Percentiles rank a stretch among this genome's conserved stretches.
These are phyloP conservation scores for Anguilla marmorata DNA, from an alignment of 2,797 vertebrate species.

Conservation along the genomic window DNA sequence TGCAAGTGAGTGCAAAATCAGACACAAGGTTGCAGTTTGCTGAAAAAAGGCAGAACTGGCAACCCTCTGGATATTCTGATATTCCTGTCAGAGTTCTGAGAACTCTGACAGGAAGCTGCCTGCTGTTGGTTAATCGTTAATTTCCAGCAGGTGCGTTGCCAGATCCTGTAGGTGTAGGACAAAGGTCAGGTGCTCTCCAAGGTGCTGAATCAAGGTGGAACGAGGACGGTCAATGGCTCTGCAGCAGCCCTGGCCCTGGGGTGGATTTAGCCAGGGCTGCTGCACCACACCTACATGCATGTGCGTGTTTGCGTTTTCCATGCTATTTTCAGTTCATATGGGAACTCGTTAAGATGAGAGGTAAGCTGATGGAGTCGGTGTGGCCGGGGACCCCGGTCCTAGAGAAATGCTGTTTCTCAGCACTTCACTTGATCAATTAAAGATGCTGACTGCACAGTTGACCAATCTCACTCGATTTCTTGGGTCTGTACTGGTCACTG, in stretches of 20 bases:
- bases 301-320: neutral
- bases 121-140: neutral
- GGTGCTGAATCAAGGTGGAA: slow-evolving; percentile 2
- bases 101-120: neutral
- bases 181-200: neutral
- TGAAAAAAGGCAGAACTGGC: neutral
- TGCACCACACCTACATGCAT: neutral
- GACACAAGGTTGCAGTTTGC: no score
- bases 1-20: no score
- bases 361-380: no score
- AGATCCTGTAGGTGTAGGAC: neutral
- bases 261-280: neutral
- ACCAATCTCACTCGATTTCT: no score
- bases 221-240: neutral
- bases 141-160: neutral
- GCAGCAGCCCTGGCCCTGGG: neutral
- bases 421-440: no score
- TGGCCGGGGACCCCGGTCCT: no score
- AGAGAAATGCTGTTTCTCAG: no score
- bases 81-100: neutral
- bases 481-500: no score
- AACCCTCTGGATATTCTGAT: neutral
- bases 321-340: neutral
- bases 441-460: no score
- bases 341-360: no score